Evolutionary conservation across 2,888 invertebrate species (phyloP).

Genomic region (Megastigmus dorsalis): DNA sequence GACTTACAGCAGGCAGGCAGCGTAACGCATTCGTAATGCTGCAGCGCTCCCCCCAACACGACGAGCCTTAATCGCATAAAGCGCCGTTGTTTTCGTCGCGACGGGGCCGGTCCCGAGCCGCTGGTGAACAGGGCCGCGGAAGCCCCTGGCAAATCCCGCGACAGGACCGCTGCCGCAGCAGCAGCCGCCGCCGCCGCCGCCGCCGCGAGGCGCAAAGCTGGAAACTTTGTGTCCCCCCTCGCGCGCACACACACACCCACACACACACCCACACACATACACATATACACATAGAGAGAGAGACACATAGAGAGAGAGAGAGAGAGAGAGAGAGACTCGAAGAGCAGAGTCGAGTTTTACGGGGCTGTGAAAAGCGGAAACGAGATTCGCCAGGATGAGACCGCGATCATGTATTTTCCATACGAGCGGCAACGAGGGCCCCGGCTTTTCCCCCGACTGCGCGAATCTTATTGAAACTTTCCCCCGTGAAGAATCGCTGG

Average conservation of each 20-base stretch:
- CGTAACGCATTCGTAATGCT: no score
- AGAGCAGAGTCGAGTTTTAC: background rate
- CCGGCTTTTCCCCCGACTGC: constrained; percentile 47
- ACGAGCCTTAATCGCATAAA: no score
- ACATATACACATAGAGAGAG: no score
- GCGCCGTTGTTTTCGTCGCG: no score
- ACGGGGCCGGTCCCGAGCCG: no score
- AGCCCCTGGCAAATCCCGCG: background rate
- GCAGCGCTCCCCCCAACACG: no score
- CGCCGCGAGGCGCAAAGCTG: background rate
- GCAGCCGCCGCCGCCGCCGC: background rate
- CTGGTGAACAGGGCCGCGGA: background rate
- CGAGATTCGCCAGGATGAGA: constrained; percentile 49
- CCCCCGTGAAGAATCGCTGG: constrained; percentile 45
- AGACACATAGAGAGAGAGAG: no score
- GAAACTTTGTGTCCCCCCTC: constrained; percentile 5
- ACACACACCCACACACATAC: no score
- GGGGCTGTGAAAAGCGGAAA: constrained; percentile 15
- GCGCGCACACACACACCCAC: no score
- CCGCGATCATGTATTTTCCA: constrained; percentile 58
- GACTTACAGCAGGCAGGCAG: no score
- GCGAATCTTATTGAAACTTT: constrained; percentile 63
- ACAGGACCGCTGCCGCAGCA: background rate
- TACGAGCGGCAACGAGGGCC: constrained; percentile 7
- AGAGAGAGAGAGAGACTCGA: no score